Conservation (phyloP, 2,888 invertebrate genomes). For the Thymelicus acteon region DNA sequence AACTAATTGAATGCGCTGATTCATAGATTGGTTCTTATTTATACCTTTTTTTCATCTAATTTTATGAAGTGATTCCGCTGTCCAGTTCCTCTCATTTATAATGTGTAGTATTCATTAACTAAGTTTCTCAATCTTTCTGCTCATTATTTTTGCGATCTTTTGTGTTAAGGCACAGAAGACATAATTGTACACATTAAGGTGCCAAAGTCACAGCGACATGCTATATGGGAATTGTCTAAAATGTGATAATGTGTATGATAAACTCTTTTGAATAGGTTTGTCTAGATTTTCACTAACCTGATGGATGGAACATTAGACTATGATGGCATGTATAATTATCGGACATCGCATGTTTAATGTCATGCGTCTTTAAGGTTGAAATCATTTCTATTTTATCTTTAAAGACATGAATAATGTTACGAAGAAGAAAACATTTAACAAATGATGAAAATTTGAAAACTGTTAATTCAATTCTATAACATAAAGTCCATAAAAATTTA, state of each 20-base stretch:
- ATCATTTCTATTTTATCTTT: too few relatives aligned
- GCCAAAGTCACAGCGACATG: background rate
- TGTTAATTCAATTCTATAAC: too few relatives aligned
- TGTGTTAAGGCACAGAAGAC: constrained; percentile 4
- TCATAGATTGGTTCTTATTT: constrained; percentile 71
- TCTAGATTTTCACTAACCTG: too few relatives aligned
- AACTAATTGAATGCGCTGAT: constrained; percentile 71
- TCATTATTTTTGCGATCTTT: constrained; percentile 25
- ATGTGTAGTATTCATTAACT: constrained; percentile 64
- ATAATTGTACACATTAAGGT: background rate
- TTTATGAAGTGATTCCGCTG: constrained; percentile 63
- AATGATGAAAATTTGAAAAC: too few relatives aligned
- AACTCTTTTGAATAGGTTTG: too few relatives aligned
- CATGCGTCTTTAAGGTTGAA: too few relatives aligned
- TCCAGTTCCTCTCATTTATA: constrained; percentile 71
- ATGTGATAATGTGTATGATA: constrained; percentile 12
- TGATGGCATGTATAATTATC: too few relatives aligned
- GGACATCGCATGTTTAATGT: too few relatives aligned
- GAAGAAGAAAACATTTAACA: too few relatives aligned
- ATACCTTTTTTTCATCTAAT: constrained; percentile 76
- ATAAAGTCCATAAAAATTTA: too few relatives aligned
- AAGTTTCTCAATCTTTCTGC: constrained; percentile 69
- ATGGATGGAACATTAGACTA: background rate
- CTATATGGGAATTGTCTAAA: background rate
- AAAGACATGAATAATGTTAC: too few relatives aligned